These are phyloP conservation scores for Spilosoma lubricipeda DNA, from an alignment of 2,888 invertebrate species.

Conservation along the genomic window DNA sequence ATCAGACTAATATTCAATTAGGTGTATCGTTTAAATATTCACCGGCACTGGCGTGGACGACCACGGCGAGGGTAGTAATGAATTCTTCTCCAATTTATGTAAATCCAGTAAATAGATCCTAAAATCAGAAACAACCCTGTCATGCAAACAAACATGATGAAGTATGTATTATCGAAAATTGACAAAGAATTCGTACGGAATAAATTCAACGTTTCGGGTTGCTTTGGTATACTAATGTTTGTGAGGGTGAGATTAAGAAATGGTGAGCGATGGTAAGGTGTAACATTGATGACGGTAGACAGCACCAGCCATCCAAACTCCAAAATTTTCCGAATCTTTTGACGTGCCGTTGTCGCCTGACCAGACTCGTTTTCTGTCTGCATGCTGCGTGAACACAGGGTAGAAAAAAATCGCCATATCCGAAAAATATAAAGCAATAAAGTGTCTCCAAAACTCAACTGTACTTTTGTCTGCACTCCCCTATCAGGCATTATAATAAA, in stretches of 20 bases:
- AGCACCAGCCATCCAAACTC: conserved; percentile 45
- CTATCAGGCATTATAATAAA: neutral
- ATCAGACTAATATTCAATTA: neutral
- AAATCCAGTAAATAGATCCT: conserved; percentile 4
- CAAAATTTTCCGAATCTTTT: conserved; percentile 43
- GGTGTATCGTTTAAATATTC: neutral
- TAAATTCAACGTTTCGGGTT: neutral
- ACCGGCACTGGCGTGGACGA: neutral
- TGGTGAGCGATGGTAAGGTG: conserved; percentile 47
- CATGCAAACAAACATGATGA: neutral
- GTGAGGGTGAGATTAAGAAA: conserved; percentile 59
- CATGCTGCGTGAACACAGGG: neutral
- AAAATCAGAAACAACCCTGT: neutral
- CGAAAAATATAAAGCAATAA: conserved; percentile 9
- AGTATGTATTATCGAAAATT: neutral
- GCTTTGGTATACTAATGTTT: conserved; percentile 49
- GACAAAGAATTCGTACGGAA: neutral
- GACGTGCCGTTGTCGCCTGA: conserved; percentile 7
- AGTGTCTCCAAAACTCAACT: neutral
- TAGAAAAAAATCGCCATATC: conserved; percentile 3
- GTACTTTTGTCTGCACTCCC: neutral
- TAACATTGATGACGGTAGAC: conserved; percentile 44
- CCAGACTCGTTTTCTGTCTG: neutral
- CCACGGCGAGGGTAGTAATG: neutral
- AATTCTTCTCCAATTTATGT: conserved; percentile 1